phyloP scores from a whole-genome alignment of 2,797 vertebrate species.

The Betta splendens region DNA sequence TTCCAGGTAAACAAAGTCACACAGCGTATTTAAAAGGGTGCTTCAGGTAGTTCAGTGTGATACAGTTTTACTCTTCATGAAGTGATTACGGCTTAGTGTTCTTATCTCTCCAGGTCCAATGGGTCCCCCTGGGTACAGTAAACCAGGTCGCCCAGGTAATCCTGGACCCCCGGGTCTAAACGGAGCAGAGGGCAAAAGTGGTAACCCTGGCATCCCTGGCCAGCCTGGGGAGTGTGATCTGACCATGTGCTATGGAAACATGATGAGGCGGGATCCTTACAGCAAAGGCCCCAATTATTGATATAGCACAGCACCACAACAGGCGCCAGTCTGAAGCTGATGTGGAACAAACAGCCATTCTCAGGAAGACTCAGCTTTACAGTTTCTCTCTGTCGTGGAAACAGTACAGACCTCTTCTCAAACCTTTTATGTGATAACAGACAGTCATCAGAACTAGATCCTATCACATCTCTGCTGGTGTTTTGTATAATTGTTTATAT shows the following conservation, averaged over 20 bases:
- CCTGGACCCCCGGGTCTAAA: conserved; percentile 87
- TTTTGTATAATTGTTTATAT: conserved; percentile 35
- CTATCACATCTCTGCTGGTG: conserved; percentile 34
- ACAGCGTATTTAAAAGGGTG: not conserved
- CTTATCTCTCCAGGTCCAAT: conserved; percentile 83
- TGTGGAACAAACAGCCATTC: conserved; percentile 76
- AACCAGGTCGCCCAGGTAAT: conserved; percentile 86
- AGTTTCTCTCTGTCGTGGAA: conserved; percentile 76
- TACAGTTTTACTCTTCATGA: not conserved
- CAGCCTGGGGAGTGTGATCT: conserved; percentile 92
- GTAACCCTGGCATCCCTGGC: conserved; percentile 87
- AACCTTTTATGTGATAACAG: conserved; percentile 49
- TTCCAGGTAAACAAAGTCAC: conserved; percentile 82
- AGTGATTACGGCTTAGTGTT: not conserved
- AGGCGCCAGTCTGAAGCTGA: conserved; percentile 66
- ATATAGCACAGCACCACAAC: conserved; percentile 56
- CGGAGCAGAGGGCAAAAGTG: conserved; percentile 87
- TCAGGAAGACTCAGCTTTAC: conserved; percentile 91
- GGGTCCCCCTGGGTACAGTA: conserved; percentile 88
- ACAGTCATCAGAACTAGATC: conserved; percentile 40
- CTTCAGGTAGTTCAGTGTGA: not conserved
- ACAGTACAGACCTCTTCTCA: conserved; percentile 84
- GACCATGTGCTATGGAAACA: conserved; percentile 89
- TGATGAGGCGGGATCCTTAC: conserved; percentile 91
- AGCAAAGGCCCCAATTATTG: conserved; percentile 98